A percentile compares a stretch with the other conserved stretches of the same genome.
Conservation (phyloP, 2,888 invertebrate genomes). For the Phytoseiulus persimilis region DNA sequence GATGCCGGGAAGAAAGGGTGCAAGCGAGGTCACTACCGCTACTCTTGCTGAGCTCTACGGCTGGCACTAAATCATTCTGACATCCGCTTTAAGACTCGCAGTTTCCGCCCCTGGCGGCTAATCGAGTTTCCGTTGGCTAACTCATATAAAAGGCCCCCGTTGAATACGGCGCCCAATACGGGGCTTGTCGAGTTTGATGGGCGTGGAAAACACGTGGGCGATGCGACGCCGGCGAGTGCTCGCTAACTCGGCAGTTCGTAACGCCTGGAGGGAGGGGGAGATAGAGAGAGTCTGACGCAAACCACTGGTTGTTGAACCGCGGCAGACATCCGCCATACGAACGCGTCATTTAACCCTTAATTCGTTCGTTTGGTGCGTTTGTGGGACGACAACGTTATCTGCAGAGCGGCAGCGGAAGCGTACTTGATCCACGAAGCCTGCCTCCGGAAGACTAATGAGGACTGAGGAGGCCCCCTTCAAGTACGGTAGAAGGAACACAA, state of each 20-base stretch:
- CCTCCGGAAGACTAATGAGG: neutral
- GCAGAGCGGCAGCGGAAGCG: neutral
- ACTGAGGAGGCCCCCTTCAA: neutral
- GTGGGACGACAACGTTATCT: neutral
- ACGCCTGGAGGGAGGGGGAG: neutral
- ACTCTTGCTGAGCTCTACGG: neutral
- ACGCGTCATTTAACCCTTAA: constrained; percentile 5
- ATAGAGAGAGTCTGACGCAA: neutral
- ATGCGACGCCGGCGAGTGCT: no score
- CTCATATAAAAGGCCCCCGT: neutral
- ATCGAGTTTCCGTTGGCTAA: neutral
- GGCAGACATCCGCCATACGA: neutral
- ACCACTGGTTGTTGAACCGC: neutral
- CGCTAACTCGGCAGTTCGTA: no score
- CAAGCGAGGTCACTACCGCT: neutral
- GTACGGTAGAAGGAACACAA: neutral
- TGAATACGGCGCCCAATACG: neutral
- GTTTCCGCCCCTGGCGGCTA: neutral
- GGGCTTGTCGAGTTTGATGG: neutral
- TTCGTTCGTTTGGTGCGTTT: neutral
- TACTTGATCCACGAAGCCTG: neutral
- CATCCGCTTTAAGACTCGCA: neutral
- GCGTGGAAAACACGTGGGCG: neutral
- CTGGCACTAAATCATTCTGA: neutral
- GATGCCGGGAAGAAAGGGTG: neutral